Percentiles rank a stretch among this genome's conserved stretches.
Conservation (phyloP, 2,797 vertebrate genomes). For the Microctenopoma stevenorrisi region DNA sequence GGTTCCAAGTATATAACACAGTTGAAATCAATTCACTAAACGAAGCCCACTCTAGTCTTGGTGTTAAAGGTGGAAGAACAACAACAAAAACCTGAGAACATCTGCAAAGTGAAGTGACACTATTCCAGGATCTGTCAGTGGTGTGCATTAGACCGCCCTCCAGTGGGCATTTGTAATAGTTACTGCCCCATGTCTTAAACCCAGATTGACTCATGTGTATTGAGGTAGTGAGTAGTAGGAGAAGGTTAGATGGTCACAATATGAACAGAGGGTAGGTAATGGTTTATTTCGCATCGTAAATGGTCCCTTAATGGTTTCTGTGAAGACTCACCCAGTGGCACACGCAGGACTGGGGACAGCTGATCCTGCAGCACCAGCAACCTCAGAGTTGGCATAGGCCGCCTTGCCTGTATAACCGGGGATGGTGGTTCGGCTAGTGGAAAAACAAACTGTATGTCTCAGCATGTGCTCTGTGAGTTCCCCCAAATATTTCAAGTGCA, state of each 20-base stretch:
- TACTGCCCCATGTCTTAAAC: neutral
- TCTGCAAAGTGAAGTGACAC: neutral
- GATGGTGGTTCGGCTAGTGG: constrained; percentile 80
- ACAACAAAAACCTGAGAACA: neutral
- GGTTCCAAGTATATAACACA: neutral
- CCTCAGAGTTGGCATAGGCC: constrained; percentile 77
- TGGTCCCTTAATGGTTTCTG: neutral
- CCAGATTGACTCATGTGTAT: neutral
- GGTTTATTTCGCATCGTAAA: neutral
- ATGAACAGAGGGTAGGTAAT: neutral
- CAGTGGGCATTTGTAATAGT: constrained; percentile 51
- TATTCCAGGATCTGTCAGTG: neutral
- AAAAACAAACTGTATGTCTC: constrained; percentile 52
- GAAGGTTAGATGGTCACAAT: neutral
- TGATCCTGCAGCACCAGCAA: constrained; percentile 72
- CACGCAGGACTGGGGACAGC: constrained; percentile 63
- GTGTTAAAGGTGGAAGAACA: neutral
- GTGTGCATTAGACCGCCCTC: constrained; percentile 66
- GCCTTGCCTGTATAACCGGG: constrained; percentile 85
- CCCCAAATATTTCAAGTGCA: neutral
- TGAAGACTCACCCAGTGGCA: constrained; percentile 76
- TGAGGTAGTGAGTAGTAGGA: neutral
- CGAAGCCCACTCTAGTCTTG: neutral
- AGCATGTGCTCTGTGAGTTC: neutral
- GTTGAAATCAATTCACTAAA: neutral